Percentiles rank a stretch among this genome's conserved stretches.
Evolutionary conservation across 2,888 invertebrate species (phyloP).

Genomic region (Stratiomys singularior): DNA sequence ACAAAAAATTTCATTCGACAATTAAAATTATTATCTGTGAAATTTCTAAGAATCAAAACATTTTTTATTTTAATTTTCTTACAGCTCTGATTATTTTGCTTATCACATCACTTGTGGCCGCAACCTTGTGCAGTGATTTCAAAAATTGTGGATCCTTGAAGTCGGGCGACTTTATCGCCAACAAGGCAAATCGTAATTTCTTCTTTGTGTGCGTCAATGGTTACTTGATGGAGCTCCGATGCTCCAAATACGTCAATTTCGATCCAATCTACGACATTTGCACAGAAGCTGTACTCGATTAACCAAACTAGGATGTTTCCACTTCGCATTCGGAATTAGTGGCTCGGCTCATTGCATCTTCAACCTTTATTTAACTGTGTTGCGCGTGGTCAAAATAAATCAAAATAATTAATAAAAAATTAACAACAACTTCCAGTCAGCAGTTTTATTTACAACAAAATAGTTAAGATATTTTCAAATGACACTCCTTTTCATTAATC

Average conservation of each 20-base stretch:
- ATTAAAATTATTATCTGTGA: background rate
- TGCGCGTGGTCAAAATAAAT: too few species aligned
- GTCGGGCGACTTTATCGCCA: constrained; percentile 12
- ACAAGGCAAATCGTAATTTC: background rate
- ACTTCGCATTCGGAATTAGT: too few species aligned
- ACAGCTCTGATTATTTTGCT: background rate
- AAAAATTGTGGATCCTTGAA: constrained; percentile 5
- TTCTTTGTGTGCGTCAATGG: constrained; percentile 31
- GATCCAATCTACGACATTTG: constrained; percentile 21
- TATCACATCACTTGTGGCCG: background rate
- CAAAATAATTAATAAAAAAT: too few species aligned
- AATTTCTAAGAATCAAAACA: background rate
- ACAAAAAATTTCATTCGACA: background rate
- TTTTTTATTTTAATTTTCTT: too few species aligned
- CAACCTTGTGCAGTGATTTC: background rate
- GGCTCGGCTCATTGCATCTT: too few species aligned
- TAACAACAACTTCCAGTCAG: constrained; percentile 18
- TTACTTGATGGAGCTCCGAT: constrained; percentile 20
- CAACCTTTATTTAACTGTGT: too few species aligned
- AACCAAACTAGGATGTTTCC: too few species aligned
- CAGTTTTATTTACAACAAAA: constrained; percentile 31
- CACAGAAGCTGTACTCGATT: background rate
- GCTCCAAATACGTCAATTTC: constrained; percentile 23
- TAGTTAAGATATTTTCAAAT: background rate
- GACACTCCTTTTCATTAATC: background rate